phyloP scores from a whole-genome alignment of 2,888 invertebrate genomes.

The Parascotia fuliginaria region DNA sequence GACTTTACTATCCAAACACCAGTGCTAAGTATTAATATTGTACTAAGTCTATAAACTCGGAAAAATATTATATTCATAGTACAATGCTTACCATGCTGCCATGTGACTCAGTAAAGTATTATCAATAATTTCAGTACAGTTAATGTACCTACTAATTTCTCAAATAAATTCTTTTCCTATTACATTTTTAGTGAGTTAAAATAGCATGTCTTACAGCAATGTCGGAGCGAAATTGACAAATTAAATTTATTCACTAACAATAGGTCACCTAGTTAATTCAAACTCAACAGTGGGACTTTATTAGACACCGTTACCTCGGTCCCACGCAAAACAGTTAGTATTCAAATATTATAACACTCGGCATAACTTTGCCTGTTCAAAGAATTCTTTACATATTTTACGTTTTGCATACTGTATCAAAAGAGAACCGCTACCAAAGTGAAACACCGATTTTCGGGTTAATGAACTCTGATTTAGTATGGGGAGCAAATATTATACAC shows the following conservation, averaged over 20 bases:
- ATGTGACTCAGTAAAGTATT: too few relatives aligned
- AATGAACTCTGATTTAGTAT: too few relatives aligned
- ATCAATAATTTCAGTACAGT: not conserved
- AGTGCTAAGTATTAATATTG: too few relatives aligned
- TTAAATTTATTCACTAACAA: constrained; percentile 31
- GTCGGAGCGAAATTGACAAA: constrained; percentile 28
- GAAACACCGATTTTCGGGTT: too few relatives aligned
- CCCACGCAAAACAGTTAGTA: constrained; percentile 17
- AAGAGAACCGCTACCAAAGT: too few relatives aligned
- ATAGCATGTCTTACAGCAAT: constrained; percentile 10
- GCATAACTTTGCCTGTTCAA: constrained; percentile 18
- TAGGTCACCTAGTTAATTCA: constrained; percentile 21
- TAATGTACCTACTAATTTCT: too few relatives aligned
- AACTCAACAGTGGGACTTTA: constrained; percentile 23
- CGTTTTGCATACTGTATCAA: too few relatives aligned
- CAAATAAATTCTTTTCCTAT: not conserved
- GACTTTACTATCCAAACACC: too few relatives aligned
- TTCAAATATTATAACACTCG: constrained; percentile 30
- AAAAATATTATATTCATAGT: too few relatives aligned
- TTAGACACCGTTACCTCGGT: constrained; percentile 14
- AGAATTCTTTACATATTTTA: constrained; percentile 10
- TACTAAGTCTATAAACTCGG: too few relatives aligned
- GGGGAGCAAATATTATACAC: too few relatives aligned
- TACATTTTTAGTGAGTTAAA: constrained; percentile 2
- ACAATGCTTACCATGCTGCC: too few relatives aligned